Evolutionary conservation across 2,888 invertebrate species (phyloP).

Genomic region (Parnassius smintheus): DNA sequence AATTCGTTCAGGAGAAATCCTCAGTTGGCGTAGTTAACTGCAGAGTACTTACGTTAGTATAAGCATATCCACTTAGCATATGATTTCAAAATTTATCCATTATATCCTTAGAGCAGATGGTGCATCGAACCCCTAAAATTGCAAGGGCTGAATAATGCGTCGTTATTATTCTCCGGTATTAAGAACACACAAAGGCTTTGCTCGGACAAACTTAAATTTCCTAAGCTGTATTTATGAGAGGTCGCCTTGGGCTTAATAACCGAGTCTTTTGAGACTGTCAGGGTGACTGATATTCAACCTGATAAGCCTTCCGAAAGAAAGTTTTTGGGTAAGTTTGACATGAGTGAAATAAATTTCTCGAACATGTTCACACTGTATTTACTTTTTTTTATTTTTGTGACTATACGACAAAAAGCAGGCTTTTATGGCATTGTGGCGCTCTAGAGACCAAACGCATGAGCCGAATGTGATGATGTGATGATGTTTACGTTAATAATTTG

Average conservation of each 20-base stretch:
- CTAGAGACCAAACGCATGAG: no score
- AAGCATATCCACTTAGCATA: background rate
- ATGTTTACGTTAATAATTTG: no score
- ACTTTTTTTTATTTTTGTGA: no score
- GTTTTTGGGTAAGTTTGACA: background rate
- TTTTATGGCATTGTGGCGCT: no score
- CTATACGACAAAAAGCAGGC: background rate
- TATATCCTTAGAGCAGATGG: conserved; percentile 11
- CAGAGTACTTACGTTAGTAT: background rate
- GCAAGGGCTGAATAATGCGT: conserved; percentile 17
- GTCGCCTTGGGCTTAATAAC: conserved; percentile 13
- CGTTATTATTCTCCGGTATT: conserved; percentile 20
- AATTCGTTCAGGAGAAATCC: no score
- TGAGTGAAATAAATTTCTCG: background rate
- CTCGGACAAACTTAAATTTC: background rate
- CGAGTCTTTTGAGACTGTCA: conserved; percentile 16
- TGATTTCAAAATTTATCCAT: conserved; percentile 8
- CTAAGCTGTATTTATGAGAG: conserved; percentile 25
- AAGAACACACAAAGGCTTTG: conserved; percentile 24
- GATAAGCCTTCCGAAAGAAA: conserved; percentile 8
- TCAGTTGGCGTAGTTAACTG: background rate
- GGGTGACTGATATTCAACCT: conserved; percentile 12
- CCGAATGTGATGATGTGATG: no score
- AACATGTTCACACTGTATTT: background rate
- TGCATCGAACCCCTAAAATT: conserved; percentile 17